Evolutionary conservation across 2,113 vertebrate genomes (phyloP), one percentile per base, ranked within the genome.

Genomic region (Antennarius striatus): DNA sequence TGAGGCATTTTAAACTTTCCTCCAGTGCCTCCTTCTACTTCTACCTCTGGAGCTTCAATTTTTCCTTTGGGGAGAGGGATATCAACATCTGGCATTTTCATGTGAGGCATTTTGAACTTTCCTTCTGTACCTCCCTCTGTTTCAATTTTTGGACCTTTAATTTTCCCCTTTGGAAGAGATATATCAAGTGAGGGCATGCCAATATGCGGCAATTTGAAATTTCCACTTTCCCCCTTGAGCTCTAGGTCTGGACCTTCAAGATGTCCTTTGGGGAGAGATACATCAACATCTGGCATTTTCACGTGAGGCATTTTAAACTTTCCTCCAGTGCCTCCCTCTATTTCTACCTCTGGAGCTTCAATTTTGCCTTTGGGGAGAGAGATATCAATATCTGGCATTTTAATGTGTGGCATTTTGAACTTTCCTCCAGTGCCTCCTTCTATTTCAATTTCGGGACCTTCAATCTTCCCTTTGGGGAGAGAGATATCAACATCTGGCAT

Each of bases 351-450:
- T 55, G 22, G 63, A 48, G 54, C 32, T 75, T 36, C 32, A 36
- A 36, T 36, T 46, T 94, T 92, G 14, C 95, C 72, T 73, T 91
- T 93, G 42, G 94, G 94, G 22, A 92, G 64, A 1, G 92, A 89
- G 68, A 94, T 76, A 29, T 88, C 87, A 69, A 94, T 62, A 0
- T 77, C 73, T 16, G 93, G 89, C 68, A 86, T 61, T 71, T 89
- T 87, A 3, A 36, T 36, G 6, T 36, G 32, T 0, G 92, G 84
- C 61, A 90, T 83, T 84, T 88, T 93, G 14, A 92, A 77, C 12
- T 63, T 88, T 48, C 90, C 93, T 16, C 93, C 93, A 16, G 47
- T 49, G 49, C 90, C 92, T 40, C 84, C 68, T 72, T 67, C 87
- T 22, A 91, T 87, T 68, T 91, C 91, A 47, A 67, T 79, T 9